Conservation (phyloP, 2,888 invertebrate genomes). For the Philhelius pedissequus region DNA sequence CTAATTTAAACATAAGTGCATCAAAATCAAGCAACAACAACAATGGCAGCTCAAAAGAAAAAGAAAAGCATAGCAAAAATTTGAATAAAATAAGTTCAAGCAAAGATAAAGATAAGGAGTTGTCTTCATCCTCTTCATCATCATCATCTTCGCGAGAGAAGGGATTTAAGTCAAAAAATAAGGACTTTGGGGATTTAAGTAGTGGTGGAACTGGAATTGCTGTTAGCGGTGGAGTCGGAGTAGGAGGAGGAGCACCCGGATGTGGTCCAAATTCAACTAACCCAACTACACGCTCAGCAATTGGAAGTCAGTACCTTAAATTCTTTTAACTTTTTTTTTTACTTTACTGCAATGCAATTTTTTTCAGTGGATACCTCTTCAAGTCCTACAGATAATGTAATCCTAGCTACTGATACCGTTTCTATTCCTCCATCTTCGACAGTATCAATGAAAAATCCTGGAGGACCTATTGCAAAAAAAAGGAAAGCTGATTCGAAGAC, state of each 20-base stretch:
- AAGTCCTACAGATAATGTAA: slow-evolving; percentile 26
- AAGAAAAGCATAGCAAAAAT: slow-evolving; percentile 78
- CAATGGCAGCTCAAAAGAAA: slow-evolving; percentile 74
- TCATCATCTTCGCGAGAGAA: slow-evolving; percentile 77
- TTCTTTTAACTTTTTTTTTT: neutral
- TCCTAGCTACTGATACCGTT: neutral
- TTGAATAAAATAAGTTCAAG: slow-evolving; percentile 75
- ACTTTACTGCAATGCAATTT: neutral
- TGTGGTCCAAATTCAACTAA: slow-evolving; percentile 22
- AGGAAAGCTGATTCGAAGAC: slow-evolving; percentile 76
- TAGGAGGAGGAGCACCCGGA: slow-evolving; percentile 27
- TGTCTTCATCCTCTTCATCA: slow-evolving; percentile 74
- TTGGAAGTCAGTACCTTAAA: slow-evolving; percentile 18
- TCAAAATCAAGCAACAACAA: slow-evolving; percentile 50
- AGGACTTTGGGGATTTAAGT: slow-evolving; percentile 70
- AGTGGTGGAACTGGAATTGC: slow-evolving; percentile 32
- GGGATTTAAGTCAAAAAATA: slow-evolving; percentile 77
- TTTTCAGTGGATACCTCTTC: slow-evolving; percentile 79
- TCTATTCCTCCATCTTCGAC: slow-evolving; percentile 15
- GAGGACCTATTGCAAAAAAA: slow-evolving; percentile 74
- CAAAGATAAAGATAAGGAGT: slow-evolving; percentile 77
- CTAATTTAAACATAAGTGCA: slow-evolving; percentile 64
- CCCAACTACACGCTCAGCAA: neutral
- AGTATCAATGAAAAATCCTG: slow-evolving; percentile 41
- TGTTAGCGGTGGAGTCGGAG: slow-evolving; percentile 48